Conservation (phyloP, 2,113 vertebrate genomes). For the Psephotus haematonotus region DNA sequence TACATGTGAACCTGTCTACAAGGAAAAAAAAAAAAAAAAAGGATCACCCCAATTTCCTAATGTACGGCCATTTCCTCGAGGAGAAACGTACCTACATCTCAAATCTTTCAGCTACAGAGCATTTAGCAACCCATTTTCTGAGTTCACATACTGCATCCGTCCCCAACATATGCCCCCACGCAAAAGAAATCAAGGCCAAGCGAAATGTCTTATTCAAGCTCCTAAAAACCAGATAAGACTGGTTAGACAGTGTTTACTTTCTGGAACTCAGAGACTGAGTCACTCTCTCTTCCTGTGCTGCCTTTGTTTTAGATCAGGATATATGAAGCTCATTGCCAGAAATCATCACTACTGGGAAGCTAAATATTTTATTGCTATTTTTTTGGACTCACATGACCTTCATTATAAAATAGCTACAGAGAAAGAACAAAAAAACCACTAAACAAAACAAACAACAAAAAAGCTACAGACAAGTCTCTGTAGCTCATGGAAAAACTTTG, state of each 20-base stretch:
- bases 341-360: slow-evolving; percentile 41
- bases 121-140: not conserved
- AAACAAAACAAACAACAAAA: not conserved
- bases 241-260: slow-evolving; percentile 33
- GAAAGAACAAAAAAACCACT: no score
- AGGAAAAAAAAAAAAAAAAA: not conserved
- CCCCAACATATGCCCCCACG: not conserved
- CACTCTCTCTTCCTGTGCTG: slow-evolving; percentile 41
- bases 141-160: not conserved
- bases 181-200: not conserved
- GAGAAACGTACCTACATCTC: not conserved
- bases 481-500: not conserved
- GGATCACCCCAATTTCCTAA: not conserved
- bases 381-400: not conserved
- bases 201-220: not conserved
- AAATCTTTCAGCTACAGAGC: not conserved
- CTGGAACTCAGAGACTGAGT: slow-evolving; percentile 36
- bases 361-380: slow-evolving; percentile 7
- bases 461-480: not conserved
- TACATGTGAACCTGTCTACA: not conserved
- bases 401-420: not conserved
- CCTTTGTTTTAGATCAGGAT: slow-evolving; percentile 52
- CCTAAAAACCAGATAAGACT: slow-evolving; percentile 24
- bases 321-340: slow-evolving; percentile 31
- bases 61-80: fast-evolving